Evolutionary conservation across 2,113 vertebrate species (phyloP).

Genomic region (Aythya baeri): DNA sequence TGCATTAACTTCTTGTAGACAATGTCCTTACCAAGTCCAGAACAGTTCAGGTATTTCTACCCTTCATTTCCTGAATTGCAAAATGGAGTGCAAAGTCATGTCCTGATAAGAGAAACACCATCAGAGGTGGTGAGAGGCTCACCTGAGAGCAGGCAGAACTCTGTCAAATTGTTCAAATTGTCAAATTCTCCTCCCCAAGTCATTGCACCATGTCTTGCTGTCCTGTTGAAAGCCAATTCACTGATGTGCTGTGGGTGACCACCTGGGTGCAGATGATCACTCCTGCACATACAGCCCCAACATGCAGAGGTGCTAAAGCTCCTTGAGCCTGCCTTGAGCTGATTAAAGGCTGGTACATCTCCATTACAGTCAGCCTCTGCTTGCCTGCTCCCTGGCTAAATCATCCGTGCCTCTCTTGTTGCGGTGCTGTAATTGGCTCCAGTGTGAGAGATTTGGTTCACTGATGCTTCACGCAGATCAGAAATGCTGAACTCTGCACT

Average conservation of each 20-base stretch:
- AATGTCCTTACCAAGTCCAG: neutral
- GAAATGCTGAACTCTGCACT: neutral
- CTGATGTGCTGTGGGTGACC: rapidly evolving
- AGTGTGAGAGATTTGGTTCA: neutral
- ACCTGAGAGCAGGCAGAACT: neutral
- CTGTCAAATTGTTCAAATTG: too few relatives aligned
- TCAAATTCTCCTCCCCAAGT: neutral
- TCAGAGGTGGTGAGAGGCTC: neutral
- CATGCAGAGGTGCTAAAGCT: neutral
- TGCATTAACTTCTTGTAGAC: neutral
- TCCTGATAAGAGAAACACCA: neutral
- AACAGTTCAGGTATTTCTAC: neutral
- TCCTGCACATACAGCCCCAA: too few relatives aligned
- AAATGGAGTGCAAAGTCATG: rapidly evolving
- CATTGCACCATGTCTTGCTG: neutral
- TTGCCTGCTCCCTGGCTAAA: neutral
- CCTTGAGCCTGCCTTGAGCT: rapidly evolving
- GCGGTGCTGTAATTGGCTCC: rapidly evolving
- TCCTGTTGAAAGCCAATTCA: neutral
- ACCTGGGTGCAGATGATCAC: too few relatives aligned
- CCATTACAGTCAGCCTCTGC: too few relatives aligned
- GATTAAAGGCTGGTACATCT: neutral
- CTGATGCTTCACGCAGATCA: rapidly evolving
- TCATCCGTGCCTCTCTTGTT: neutral
- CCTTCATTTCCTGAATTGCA: neutral